Conservation (phyloP, 92 coral and sea anemone genomes). For the Virgularia gustaviana region DNA sequence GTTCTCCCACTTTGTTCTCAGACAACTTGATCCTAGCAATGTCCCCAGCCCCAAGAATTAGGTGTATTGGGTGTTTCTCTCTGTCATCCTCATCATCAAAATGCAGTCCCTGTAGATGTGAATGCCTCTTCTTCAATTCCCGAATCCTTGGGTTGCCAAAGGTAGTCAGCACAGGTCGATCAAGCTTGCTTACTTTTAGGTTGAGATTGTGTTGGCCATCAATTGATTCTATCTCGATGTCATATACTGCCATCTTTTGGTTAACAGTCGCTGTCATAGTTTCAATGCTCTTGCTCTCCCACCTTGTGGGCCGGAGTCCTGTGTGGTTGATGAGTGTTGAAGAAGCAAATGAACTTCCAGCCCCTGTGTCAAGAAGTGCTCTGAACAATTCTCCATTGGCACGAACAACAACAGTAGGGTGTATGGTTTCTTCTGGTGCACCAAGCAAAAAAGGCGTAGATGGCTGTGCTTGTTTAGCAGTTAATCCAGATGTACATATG, state of each 20-base stretch:
- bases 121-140: slow-evolving; percentile 1
- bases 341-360: slow-evolving; percentile 37
- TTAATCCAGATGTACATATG: not conserved
- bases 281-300: slow-evolving; percentile 20
- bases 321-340: slow-evolving; percentile 12
- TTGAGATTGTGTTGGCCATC: not conserved
- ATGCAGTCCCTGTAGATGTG: slow-evolving; percentile 1
- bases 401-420: slow-evolving; percentile 11
- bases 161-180: slow-evolving; percentile 5
- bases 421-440: slow-evolving; percentile 4
- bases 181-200: not conserved
- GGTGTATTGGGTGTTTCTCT: slow-evolving; percentile 10
- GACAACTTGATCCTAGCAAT: slow-evolving; percentile 18
- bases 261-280: slow-evolving; percentile 6
- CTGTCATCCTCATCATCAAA: slow-evolving; percentile 25
- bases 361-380: slow-evolving; percentile 27
- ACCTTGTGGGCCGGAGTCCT: not conserved
- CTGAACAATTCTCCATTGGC: slow-evolving; percentile 28
- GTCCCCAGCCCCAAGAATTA: slow-evolving; percentile 35
- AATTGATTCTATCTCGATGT: not conserved
- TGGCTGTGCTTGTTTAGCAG: not conserved
- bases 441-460: not conserved
- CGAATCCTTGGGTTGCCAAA: not conserved
- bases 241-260: slow-evolving; percentile 1
- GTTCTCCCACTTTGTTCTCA: slow-evolving; percentile 13